A percentile compares a stretch with the other conserved stretches of the same genome.
Evolutionary conservation across 2,888 invertebrate species (phyloP).

Genomic region (Dyspetes luteomarginatus): DNA sequence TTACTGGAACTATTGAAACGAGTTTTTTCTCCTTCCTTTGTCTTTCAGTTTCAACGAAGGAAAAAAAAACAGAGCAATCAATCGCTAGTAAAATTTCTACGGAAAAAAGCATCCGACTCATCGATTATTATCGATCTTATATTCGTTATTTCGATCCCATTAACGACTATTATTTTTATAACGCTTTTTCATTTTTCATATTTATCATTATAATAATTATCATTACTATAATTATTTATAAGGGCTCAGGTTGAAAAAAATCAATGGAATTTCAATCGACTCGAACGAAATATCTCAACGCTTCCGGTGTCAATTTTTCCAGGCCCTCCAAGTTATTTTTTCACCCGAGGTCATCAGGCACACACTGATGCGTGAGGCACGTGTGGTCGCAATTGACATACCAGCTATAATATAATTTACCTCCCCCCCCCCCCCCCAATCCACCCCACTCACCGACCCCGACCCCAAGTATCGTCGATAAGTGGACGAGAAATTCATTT

Average conservation of each 20-base stretch:
- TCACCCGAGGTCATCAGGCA: no score
- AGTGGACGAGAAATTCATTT: slow-evolving; percentile 1
- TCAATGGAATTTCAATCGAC: no score
- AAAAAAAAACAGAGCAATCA: slow-evolving; percentile 27
- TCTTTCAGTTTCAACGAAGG: neutral
- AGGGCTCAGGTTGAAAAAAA: no score
- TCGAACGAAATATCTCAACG: no score
- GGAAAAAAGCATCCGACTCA: neutral
- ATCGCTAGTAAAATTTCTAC: slow-evolving; percentile 38
- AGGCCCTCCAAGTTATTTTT: no score
- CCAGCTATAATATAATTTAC: neutral
- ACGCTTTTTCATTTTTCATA: no score
- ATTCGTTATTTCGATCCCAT: no score
- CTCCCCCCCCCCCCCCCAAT: no score
- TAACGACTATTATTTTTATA: no score
- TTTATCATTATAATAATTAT: neutral
- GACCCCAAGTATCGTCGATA: neutral
- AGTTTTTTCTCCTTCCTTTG: slow-evolving; percentile 12
- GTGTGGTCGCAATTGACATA: slow-evolving; percentile 5
- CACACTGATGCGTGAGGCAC: neutral
- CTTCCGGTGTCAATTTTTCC: no score
- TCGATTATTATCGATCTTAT: neutral
- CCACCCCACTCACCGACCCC: no score
- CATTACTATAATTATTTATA: neutral
- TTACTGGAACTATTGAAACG: slow-evolving; percentile 31